Evolutionary conservation across 2,113 vertebrate species (phyloP).

Genomic region (Otis tarda): DNA sequence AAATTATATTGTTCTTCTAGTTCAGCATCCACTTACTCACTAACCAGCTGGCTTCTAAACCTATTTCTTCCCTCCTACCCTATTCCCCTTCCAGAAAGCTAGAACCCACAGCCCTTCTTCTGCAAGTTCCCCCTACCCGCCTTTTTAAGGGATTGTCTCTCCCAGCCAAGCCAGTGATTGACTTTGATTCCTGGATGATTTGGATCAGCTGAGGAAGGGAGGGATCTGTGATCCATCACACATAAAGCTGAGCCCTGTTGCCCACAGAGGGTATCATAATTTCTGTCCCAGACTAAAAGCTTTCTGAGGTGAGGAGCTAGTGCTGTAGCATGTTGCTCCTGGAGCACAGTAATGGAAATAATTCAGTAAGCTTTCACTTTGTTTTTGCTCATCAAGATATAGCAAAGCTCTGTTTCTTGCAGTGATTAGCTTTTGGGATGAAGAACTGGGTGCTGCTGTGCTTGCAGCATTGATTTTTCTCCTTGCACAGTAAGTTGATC

Average conservation of each 20-base stretch:
- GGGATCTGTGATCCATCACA: background rate
- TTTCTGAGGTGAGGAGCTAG: background rate
- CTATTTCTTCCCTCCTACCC: rapidly evolving
- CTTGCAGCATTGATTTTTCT: background rate
- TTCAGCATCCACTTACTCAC: rapidly evolving
- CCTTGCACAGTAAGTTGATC: background rate
- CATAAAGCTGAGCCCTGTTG: background rate
- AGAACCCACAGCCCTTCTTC: rapidly evolving
- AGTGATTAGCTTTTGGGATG: background rate
- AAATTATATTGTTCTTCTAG: background rate
- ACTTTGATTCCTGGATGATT: background rate
- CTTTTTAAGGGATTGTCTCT: background rate
- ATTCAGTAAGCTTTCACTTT: background rate
- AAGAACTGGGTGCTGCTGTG: background rate
- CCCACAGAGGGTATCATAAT: rapidly evolving
- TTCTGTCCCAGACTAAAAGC: background rate
- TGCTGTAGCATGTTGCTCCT: rapidly evolving
- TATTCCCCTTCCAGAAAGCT: rapidly evolving
- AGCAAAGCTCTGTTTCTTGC: background rate
- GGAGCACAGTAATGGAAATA: rapidly evolving
- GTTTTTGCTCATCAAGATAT: background rate
- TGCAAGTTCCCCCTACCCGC: rapidly evolving
- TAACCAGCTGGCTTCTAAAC: rapidly evolving
- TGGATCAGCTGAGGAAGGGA: background rate
- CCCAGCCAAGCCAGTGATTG: background rate